phyloP scores from a whole-genome alignment of 2,888 invertebrate species.

The Tenthredo distinguenda region DNA sequence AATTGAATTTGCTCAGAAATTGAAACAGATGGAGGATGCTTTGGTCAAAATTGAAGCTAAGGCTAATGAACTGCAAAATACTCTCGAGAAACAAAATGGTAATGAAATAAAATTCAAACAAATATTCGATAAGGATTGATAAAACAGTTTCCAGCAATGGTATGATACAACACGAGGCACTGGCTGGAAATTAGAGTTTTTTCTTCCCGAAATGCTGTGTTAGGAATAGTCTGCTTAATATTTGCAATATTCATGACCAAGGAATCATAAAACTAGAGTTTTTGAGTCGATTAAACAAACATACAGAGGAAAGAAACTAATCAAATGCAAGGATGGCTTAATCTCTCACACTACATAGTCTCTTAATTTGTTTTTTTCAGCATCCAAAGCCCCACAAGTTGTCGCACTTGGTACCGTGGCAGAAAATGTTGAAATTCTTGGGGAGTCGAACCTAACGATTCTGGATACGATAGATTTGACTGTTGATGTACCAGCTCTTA shows the following conservation, averaged over 20 bases:
- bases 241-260: not conserved
- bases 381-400: constrained; percentile 48
- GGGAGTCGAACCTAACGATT: constrained; percentile 60
- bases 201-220: not conserved
- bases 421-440: constrained; percentile 58
- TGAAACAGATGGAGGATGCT: constrained; percentile 75
- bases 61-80: constrained; percentile 75
- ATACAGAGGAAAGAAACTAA: too few species aligned
- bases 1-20: constrained; percentile 73
- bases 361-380: constrained; percentile 31
- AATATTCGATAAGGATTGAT: not conserved
- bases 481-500: constrained; percentile 76
- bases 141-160: not conserved
- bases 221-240: not conserved
- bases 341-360: not conserved
- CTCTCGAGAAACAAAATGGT: constrained; percentile 77
- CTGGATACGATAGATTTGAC: constrained; percentile 81
- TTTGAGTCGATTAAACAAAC: not conserved
- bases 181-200: not conserved
- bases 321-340: not conserved
- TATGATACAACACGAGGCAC: not conserved
- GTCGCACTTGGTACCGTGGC: constrained; percentile 59
- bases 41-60: constrained; percentile 78
- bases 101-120: constrained; percentile 61
- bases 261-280: not conserved